A percentile compares a stretch with the other conserved stretches of the same genome.
Evolutionary conservation across 2,888 invertebrate species (phyloP).

Genomic region (Papilio gigon): DNA sequence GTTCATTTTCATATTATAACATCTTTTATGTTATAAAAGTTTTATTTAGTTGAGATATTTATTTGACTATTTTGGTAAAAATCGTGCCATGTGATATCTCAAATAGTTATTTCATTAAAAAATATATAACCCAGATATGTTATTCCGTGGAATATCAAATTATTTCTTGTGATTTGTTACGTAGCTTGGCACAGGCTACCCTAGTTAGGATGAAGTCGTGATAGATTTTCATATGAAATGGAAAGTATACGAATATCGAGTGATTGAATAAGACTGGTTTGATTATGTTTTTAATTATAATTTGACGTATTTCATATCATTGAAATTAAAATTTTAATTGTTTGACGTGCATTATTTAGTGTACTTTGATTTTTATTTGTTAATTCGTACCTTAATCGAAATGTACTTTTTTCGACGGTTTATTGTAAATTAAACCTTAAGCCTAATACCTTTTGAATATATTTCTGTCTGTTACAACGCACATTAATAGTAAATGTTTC

Average conservation of each 20-base stretch:
- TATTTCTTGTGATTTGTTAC: neutral
- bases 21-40: no score
- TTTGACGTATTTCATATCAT: slow-evolving; percentile 3
- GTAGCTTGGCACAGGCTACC: neutral
- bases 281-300: slow-evolving; percentile 16
- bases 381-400: neutral
- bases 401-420: neutral
- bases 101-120: neutral
- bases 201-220: neutral
- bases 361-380: neutral
- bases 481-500: slow-evolving; percentile 9
- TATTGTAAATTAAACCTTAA: slow-evolving; percentile 1
- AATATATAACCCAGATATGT: neutral
- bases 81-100: slow-evolving; percentile 17
- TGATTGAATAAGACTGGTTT: slow-evolving; percentile 34
- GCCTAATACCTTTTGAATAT: neutral
- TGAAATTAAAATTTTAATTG: slow-evolving; percentile 4
- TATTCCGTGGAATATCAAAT: neutral
- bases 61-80: slow-evolving; percentile 2
- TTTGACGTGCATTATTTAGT: neutral
- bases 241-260: slow-evolving; percentile 28
- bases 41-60: no score
- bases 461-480: slow-evolving; percentile 2
- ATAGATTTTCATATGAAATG: slow-evolving; percentile 3
- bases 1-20: neutral